These are phyloP conservation scores for Scaptomyza polygonia DNA, from an alignment of 2,888 invertebrate genomes.

Conservation along the genomic window DNA sequence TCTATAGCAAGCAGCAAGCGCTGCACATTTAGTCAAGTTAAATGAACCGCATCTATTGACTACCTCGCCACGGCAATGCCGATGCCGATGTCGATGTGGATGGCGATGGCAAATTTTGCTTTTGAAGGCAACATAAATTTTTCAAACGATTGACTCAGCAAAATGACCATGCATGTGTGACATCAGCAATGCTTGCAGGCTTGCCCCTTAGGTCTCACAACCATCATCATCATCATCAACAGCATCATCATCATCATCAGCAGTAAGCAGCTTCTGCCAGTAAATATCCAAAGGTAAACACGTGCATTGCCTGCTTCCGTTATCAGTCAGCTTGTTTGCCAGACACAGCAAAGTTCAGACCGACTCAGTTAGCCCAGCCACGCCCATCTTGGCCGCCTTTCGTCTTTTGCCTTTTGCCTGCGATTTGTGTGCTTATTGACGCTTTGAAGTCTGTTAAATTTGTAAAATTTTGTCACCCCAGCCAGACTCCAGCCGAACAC, in stretches of 20 bases:
- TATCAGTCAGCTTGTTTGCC: conserved; percentile 75
- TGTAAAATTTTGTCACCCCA: conserved; percentile 69
- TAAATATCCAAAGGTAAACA: conserved; percentile 73
- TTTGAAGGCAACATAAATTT: conserved; percentile 79
- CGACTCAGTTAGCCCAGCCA: conserved; percentile 21
- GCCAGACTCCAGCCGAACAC: conserved; percentile 29
- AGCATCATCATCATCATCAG: conserved; percentile 18
- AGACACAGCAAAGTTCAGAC: conserved; percentile 35
- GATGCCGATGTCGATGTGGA: not conserved
- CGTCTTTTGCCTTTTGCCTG: conserved; percentile 16
- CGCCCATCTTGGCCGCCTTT: conserved; percentile 32
- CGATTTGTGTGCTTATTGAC: conserved; percentile 71
- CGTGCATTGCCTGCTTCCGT: conserved; percentile 76
- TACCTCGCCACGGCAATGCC: conserved; percentile 54
- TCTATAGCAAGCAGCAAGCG: conserved; percentile 44
- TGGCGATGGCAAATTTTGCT: conserved; percentile 71
- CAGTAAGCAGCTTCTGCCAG: conserved; percentile 31
- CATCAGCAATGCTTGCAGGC: conserved; percentile 63
- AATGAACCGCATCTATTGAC: conserved; percentile 80
- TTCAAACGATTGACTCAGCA: conserved; percentile 79
- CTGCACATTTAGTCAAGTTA: conserved; percentile 76
- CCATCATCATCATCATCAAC: conserved; percentile 3
- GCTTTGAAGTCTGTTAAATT: conserved; percentile 75
- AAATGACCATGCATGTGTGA: conserved; percentile 79
- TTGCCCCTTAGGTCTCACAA: not conserved